Percentiles rank a stretch among this genome's conserved stretches.
These are phyloP conservation scores for Pteropus alecto DNA, from an alignment of 2,113 vertebrate species.

Conservation along the genomic window DNA sequence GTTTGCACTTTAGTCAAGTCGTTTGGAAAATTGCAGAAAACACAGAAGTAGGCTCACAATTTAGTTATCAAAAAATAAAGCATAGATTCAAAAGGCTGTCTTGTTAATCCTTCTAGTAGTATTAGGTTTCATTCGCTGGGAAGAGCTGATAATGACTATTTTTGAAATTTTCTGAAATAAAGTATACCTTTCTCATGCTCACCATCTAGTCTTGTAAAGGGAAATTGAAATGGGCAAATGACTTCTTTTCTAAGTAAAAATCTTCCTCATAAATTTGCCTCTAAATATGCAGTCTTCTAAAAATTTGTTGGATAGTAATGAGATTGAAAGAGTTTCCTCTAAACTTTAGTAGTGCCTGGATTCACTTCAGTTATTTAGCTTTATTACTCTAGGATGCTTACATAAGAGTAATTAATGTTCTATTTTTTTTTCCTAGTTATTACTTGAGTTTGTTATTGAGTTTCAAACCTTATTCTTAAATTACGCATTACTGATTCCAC, in stretches of 20 bases:
- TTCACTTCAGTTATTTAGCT: constrained; percentile 30
- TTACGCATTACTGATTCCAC: constrained; percentile 76
- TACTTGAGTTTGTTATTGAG: constrained; percentile 77
- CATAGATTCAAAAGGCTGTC: background rate
- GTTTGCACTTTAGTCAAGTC: background rate
- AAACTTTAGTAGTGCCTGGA: background rate
- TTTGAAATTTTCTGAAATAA: background rate
- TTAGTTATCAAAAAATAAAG: constrained; percentile 2
- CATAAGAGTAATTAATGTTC: constrained; percentile 68
- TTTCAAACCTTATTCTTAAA: constrained; percentile 80
- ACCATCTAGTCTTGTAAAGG: background rate
- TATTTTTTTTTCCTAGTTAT: constrained; percentile 65
- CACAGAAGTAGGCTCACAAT: background rate
- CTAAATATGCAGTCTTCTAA: constrained; percentile 1
- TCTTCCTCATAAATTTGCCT: background rate
- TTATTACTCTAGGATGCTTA: constrained; percentile 49
- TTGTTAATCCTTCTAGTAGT: background rate
- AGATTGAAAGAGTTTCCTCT: background rate
- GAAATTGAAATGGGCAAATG: background rate
- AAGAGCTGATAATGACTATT: background rate
- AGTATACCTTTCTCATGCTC: background rate
- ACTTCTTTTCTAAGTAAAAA: constrained; percentile 21
- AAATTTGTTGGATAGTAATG: background rate
- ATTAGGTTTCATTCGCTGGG: background rate
- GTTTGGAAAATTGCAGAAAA: constrained; percentile 31